Evolutionary conservation across 2,797 vertebrate species (phyloP).

Genomic region (Danionella dracula): DNA sequence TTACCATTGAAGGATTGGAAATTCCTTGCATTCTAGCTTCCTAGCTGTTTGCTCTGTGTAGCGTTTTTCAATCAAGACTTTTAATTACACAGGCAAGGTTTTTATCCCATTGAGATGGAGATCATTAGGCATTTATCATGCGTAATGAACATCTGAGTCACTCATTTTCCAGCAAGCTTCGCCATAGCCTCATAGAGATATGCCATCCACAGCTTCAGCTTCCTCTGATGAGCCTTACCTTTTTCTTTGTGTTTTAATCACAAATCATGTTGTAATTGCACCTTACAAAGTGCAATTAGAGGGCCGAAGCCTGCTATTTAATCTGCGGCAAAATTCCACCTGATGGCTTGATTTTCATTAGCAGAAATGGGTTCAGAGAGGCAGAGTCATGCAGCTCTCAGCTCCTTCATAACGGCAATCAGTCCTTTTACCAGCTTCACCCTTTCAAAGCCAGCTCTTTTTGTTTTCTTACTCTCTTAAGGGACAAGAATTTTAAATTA

Average conservation of each 20-base stretch:
- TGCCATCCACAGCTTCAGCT: slow-evolving; percentile 13
- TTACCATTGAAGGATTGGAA: not conserved
- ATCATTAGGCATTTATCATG: slow-evolving; percentile 16
- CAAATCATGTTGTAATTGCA: slow-evolving; percentile 50
- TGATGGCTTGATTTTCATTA: slow-evolving; percentile 50
- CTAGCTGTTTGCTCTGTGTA: not conserved
- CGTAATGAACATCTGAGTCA: slow-evolving; percentile 23
- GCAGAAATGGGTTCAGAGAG: slow-evolving; percentile 41
- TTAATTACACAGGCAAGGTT: slow-evolving; percentile 1
- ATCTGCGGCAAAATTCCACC: slow-evolving; percentile 44
- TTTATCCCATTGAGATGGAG: slow-evolving; percentile 7
- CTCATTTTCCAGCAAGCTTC: not conserved
- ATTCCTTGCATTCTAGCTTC: not conserved
- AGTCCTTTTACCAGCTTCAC: slow-evolving; percentile 39
- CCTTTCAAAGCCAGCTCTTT: too few relatives aligned
- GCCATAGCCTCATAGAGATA: not conserved
- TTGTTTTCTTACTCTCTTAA: not conserved
- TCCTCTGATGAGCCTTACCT: slow-evolving; percentile 39
- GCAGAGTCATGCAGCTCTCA: slow-evolving; percentile 36
- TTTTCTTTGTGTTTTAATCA: slow-evolving; percentile 48
- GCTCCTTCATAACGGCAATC: slow-evolving; percentile 42
- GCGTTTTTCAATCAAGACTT: not conserved
- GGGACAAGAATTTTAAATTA: not conserved
- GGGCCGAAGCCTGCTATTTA: slow-evolving; percentile 43
- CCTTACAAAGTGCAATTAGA: slow-evolving; percentile 50